Conservation (phyloP, 2,113 vertebrate species). For the Cranoglanis bouderius region DNA sequence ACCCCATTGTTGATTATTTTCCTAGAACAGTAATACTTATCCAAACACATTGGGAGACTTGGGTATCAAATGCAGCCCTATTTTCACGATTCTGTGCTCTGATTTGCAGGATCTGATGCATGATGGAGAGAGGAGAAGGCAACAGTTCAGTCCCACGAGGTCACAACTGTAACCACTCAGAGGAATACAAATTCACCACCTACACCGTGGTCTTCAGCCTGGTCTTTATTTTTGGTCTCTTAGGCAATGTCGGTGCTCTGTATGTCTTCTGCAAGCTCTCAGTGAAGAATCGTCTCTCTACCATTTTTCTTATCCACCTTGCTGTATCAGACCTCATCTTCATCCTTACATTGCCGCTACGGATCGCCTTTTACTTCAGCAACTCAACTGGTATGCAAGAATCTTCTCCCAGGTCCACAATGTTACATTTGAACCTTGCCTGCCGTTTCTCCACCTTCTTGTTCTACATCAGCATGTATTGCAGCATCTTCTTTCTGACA, state of each 20-base stretch:
- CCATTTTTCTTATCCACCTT: slow-evolving; percentile 54
- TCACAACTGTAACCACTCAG: slow-evolving; percentile 14
- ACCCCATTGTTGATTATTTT: not conserved
- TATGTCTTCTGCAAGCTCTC: slow-evolving; percentile 51
- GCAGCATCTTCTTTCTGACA: slow-evolving; percentile 57
- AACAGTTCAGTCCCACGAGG: not conserved
- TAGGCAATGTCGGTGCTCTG: slow-evolving; percentile 42
- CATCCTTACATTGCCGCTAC: slow-evolving; percentile 41
- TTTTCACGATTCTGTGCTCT: not conserved
- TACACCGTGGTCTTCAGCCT: slow-evolving; percentile 50
- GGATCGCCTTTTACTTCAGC: slow-evolving; percentile 37
- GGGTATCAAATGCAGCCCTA: not conserved
- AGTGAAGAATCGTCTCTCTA: slow-evolving; percentile 48
- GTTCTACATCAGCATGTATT: slow-evolving; percentile 60
- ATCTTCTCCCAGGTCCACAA: not conserved
- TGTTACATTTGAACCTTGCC: not conserved
- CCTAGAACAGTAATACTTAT: not conserved
- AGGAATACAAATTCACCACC: slow-evolving; percentile 40
- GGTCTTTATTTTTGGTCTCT: slow-evolving; percentile 47
- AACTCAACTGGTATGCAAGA: not conserved
- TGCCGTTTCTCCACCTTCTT: slow-evolving; percentile 50
- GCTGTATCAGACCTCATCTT: slow-evolving; percentile 51
- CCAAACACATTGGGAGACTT: not conserved
- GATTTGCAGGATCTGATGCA: slow-evolving; percentile 12
- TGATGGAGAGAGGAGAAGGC: not conserved